phyloP scores from a whole-genome alignment of 2,113 vertebrate genomes.

The Rhineura floridana region DNA sequence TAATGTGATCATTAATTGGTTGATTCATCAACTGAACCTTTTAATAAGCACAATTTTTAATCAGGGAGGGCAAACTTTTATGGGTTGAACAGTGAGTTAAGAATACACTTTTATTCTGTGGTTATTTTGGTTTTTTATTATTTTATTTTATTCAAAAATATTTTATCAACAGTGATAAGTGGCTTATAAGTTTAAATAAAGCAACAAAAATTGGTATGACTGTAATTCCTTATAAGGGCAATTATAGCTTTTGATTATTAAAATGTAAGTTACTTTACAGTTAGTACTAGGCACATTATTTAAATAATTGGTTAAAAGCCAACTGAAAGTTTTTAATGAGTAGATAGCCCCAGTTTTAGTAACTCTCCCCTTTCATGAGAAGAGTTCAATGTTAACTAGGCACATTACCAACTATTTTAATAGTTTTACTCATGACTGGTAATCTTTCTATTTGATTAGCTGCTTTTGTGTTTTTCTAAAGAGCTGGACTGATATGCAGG shows the following conservation, averaged over 20 bases:
- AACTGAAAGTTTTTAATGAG: not conserved
- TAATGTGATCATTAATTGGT: not conserved
- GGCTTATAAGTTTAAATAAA: not conserved
- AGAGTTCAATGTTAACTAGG: not conserved
- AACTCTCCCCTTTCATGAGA: not conserved
- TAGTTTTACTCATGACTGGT: not conserved
- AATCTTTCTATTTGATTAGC: not conserved
- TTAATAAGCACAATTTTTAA: not conserved
- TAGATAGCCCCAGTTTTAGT: not conserved
- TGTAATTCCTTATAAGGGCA: not conserved
- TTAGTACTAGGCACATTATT: not conserved
- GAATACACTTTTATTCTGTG: not conserved
- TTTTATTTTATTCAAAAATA: not conserved
- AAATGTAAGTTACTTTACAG: not conserved
- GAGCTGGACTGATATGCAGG: not conserved
- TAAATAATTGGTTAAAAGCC: not conserved
- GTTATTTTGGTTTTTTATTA: not conserved
- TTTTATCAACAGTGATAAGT: not conserved
- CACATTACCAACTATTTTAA: not conserved
- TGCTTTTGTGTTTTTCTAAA: not conserved
- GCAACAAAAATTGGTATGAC: not conserved
- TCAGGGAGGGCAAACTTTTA: not conserved
- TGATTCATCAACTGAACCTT: not conserved
- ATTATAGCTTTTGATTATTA: not conserved
- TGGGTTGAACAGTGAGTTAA: not conserved